Evolutionary conservation across 2,797 vertebrate genomes (phyloP).

Genomic region (Iguana delicatissima): DNA sequence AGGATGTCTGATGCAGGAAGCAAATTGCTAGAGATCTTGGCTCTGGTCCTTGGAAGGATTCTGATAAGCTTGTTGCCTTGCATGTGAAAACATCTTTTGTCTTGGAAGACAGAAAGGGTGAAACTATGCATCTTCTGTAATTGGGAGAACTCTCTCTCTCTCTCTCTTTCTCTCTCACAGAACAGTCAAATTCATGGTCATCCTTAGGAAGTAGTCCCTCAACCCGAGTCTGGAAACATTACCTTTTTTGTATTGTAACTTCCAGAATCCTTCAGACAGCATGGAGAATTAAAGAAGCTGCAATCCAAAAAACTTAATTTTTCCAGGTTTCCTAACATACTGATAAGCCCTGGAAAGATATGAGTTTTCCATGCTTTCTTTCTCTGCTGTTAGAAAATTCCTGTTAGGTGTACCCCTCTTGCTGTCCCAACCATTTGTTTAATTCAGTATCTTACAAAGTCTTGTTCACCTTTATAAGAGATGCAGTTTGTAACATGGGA

Average conservation of each 20-base stretch:
- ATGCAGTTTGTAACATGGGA: constrained; percentile 52
- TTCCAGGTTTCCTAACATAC: background rate
- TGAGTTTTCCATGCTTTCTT: constrained; percentile 44
- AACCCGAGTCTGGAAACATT: background rate
- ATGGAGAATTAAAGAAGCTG: constrained; percentile 18
- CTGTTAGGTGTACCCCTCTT: constrained; percentile 10
- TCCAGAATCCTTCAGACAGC: too few relatives aligned
- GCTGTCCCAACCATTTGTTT: constrained; percentile 38
- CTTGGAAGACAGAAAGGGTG: constrained; percentile 49
- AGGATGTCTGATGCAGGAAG: background rate
- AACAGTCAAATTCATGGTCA: constrained; percentile 37
- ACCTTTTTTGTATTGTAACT: background rate
- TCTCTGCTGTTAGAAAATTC: constrained; percentile 22
- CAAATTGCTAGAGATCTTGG: background rate
- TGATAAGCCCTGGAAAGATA: constrained; percentile 50
- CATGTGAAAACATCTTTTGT: constrained; percentile 26
- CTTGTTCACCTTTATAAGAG: constrained; percentile 55
- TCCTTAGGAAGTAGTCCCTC: constrained; percentile 21
- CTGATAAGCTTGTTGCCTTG: background rate
- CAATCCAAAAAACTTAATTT: too few relatives aligned
- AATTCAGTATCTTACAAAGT: constrained; percentile 37
- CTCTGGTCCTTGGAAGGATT: background rate
- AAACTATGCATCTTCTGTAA: constrained; percentile 40
- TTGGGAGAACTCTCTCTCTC: background rate
- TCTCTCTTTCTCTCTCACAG: constrained; percentile 2